Evolutionary conservation across 2,888 invertebrate species (phyloP).

Genomic region (Tortricodes alternella): DNA sequence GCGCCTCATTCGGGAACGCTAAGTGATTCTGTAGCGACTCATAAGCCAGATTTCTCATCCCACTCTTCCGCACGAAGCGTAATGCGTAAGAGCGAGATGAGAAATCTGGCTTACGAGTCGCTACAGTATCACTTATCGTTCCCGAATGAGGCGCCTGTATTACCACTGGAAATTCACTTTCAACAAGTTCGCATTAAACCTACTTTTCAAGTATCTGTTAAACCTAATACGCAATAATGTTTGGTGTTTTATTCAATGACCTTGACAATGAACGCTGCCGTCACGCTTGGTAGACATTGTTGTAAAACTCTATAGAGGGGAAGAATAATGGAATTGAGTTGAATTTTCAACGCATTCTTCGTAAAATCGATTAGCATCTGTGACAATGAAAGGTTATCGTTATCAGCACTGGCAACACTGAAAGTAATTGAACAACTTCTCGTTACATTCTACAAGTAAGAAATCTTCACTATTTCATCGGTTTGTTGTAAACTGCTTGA

Average conservation of each 20-base stretch:
- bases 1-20: no score
- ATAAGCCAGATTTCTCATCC: no score
- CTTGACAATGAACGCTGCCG: conserved; percentile 78
- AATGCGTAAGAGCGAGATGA: no score
- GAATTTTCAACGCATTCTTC: conserved; percentile 66
- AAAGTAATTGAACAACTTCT: conserved; percentile 9
- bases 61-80: no score
- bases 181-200: not conserved
- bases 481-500: not conserved
- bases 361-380: conserved; percentile 26
- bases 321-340: conserved; percentile 66
- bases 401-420: conserved; percentile 13
- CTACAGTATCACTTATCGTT: no score
- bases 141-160: no score
- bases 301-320: conserved; percentile 66
- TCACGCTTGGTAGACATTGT: conserved; percentile 69
- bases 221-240: conserved; percentile 43
- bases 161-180: conserved; percentile 7
- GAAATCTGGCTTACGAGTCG: no score
- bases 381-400: conserved; percentile 25
- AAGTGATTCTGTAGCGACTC: no score
- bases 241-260: conserved; percentile 73
- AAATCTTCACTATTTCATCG: not conserved
- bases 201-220: not conserved
- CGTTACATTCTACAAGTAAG: conserved; percentile 1